phyloP scores from a whole-genome alignment of 92 coral and sea anemone species.

The Epizoanthus illoricatus region DNA sequence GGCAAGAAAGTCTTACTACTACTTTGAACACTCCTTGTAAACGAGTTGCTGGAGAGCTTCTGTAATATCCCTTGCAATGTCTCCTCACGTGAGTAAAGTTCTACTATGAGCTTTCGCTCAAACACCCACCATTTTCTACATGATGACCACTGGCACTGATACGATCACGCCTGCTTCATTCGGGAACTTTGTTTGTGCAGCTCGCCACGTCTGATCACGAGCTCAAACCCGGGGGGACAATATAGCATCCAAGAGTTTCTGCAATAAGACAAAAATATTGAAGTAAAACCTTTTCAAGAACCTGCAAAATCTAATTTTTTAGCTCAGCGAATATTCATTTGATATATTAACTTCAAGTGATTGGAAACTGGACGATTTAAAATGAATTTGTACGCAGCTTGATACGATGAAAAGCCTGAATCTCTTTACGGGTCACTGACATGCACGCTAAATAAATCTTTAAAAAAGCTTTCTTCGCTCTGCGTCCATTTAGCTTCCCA shows the following conservation, averaged over 20 bases:
- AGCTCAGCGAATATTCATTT: not conserved
- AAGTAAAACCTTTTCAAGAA: not conserved
- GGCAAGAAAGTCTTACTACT: not conserved
- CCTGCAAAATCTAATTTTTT: not conserved
- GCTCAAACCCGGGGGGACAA: not conserved
- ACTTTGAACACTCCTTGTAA: not conserved
- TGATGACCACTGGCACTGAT: not conserved
- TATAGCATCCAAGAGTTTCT: not conserved
- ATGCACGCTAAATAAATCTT: not conserved
- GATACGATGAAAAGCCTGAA: not conserved
- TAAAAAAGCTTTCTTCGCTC: not conserved
- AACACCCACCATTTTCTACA: constrained; percentile 10
- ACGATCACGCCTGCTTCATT: not conserved
- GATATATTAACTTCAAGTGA: not conserved
- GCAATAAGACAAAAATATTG: not conserved
- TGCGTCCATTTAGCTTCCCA: too few species aligned
- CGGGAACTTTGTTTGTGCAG: not conserved
- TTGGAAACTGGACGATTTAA: not conserved
- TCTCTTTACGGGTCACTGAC: not conserved
- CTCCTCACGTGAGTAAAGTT: not conserved
- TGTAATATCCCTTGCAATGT: not conserved
- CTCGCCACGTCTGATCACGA: constrained; percentile 10
- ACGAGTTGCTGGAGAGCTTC: not conserved
- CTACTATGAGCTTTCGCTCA: constrained; percentile 33
- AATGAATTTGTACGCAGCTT: not conserved